Evolutionary conservation across 2,797 vertebrate species (phyloP).

Genomic region (Crocidura indochinensis): DNA sequence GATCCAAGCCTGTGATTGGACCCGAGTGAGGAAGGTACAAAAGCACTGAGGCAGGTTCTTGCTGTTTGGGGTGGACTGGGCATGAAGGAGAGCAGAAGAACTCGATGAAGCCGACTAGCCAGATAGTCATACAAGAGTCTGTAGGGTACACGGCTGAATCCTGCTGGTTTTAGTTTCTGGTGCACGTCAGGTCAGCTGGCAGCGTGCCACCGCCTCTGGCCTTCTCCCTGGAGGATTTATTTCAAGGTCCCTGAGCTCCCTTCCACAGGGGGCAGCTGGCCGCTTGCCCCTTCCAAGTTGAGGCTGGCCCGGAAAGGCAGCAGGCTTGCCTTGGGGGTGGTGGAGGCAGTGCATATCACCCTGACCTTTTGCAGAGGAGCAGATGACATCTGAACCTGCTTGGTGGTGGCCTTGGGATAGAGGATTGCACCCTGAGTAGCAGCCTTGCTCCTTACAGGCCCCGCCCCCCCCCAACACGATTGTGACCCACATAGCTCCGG

Average conservation of each 20-base stretch:
- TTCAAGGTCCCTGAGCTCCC: conserved; percentile 19
- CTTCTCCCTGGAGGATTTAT: neutral
- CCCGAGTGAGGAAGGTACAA: neutral
- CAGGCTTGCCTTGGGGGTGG: neutral
- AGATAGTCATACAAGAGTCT: neutral
- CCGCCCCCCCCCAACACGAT: neutral
- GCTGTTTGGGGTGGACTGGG: neutral
- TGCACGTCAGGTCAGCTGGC: neutral
- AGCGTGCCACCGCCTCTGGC: neutral
- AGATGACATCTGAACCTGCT: conserved; percentile 27
- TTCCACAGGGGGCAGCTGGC: neutral
- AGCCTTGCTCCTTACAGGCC: conserved; percentile 37
- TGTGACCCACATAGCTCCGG: conserved; percentile 64
- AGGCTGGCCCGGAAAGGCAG: neutral
- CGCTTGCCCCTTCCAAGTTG: neutral
- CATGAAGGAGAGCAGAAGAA: neutral
- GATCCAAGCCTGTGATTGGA: neutral
- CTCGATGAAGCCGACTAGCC: neutral
- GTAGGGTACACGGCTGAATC: neutral
- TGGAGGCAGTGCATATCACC: neutral
- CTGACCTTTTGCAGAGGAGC: conserved; percentile 66
- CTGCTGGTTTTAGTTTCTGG: neutral
- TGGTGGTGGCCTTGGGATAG: conserved; percentile 66
- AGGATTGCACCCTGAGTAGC: conserved; percentile 72
- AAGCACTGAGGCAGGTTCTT: neutral